Evolutionary conservation across 2,113 vertebrate species (phyloP).

Genomic region (Calyptommatus sinebrachiatus): DNA sequence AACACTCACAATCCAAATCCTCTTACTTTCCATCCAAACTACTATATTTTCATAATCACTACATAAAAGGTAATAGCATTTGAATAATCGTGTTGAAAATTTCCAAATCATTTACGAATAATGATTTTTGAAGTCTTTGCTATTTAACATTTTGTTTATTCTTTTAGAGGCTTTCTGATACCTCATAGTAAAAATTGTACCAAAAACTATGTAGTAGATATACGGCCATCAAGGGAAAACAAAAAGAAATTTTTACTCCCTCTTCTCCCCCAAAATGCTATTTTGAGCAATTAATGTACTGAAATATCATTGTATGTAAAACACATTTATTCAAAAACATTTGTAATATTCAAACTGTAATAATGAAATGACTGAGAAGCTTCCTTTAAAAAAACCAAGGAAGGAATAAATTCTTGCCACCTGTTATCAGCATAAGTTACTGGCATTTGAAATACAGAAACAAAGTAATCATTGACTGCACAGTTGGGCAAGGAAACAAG

Average conservation of each 20-base stretch:
- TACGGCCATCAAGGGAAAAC: background rate
- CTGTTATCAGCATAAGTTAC: conserved; percentile 9
- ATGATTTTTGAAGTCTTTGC: background rate
- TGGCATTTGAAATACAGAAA: rapidly evolving
- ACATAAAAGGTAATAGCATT: background rate
- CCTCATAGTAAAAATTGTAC: background rate
- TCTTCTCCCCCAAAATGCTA: background rate
- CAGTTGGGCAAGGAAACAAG: background rate
- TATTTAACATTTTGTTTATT: background rate
- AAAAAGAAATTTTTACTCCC: background rate
- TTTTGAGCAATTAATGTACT: background rate
- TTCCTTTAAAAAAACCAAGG: background rate
- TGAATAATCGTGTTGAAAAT: background rate
- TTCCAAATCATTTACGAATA: background rate
- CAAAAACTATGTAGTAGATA: background rate
- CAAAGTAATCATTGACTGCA: background rate
- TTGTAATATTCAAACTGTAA: background rate
- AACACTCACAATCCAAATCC: no score
- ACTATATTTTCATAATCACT: background rate
- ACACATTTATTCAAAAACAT: background rate
- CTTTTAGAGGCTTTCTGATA: background rate
- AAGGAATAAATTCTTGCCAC: background rate
- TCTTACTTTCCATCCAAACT: no score
- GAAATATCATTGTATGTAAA: conserved; percentile 25
- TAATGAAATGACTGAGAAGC: conserved; percentile 20